Percentiles rank a stretch among this genome's conserved stretches.
Conservation (phyloP, 2,797 vertebrate genomes). For the Sebastes itinus region DNA sequence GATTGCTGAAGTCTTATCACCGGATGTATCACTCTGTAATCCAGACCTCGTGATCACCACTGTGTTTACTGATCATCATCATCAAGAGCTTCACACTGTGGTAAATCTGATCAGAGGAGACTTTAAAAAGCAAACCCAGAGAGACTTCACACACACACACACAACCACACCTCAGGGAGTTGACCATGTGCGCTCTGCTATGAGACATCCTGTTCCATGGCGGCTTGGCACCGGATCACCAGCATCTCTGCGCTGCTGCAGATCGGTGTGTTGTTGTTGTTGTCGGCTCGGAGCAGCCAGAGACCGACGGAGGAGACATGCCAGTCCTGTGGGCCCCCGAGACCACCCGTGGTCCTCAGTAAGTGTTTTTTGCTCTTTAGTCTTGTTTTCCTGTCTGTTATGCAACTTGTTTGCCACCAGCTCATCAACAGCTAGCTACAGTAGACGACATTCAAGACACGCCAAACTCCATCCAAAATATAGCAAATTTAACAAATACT, state of each 20-base stretch:
- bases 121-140: background rate
- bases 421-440: background rate
- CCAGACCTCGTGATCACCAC: conserved; percentile 51
- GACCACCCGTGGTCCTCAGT: conserved; percentile 84
- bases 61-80: background rate
- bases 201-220: conserved; percentile 70
- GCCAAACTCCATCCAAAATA: background rate
- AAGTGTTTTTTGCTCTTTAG: conserved; percentile 47
- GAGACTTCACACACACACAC: no score
- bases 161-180: background rate
- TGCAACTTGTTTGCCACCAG: background rate
- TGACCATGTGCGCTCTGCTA: conserved; percentile 37
- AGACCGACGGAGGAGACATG: conserved; percentile 42
- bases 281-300: conserved; percentile 43
- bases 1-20: background rate
- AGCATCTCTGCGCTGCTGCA: conserved; percentile 33
- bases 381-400: background rate
- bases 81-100: background rate
- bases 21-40: conserved; percentile 26
- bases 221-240: conserved; percentile 46
- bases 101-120: background rate
- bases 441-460: background rate
- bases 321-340: conserved; percentile 35
- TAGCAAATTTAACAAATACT: accelerated
- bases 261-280: conserved; percentile 56